Conservation (phyloP, 2,888 invertebrate species). For the Orchesellides sinensis region DNA sequence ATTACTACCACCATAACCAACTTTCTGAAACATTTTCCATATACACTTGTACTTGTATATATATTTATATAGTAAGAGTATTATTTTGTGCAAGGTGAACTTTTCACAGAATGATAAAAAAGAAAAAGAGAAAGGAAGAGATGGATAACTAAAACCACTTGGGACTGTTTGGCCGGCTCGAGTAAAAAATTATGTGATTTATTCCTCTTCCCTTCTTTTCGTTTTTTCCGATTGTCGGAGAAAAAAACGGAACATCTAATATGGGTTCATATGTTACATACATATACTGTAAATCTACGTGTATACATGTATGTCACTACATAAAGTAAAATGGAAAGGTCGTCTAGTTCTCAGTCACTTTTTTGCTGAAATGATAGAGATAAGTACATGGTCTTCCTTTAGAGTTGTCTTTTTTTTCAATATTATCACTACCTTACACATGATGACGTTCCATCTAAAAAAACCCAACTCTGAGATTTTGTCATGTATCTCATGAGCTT, state of each 20-base stretch:
- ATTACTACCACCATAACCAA: background rate
- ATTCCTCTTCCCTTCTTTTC: constrained; percentile 45
- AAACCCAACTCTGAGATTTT: background rate
- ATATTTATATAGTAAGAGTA: too few species aligned
- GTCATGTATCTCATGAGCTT: background rate
- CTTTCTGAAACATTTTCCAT: constrained; percentile 12
- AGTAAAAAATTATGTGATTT: constrained; percentile 65
- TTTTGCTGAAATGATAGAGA: constrained; percentile 38
- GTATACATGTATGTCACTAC: background rate
- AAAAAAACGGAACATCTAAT: constrained; percentile 6
- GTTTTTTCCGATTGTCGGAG: constrained; percentile 35
- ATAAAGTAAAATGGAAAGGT: background rate
- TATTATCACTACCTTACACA: constrained; percentile 47
- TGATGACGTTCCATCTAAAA: constrained; percentile 45
- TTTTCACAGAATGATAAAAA: too few species aligned
- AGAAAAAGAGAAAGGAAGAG: constrained; percentile 8
- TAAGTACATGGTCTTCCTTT: constrained; percentile 16
- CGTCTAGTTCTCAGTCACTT: constrained; percentile 19
- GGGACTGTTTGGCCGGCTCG: constrained; percentile 56
- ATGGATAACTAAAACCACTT: constrained; percentile 58
- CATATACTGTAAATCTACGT: background rate
- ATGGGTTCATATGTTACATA: constrained; percentile 6
- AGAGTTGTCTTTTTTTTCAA: constrained; percentile 48
- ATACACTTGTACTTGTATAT: too few species aligned
- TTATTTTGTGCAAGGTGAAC: background rate